Evolutionary conservation across 2,797 vertebrate species (phyloP), one percentile per base, ranked within the genome.

Genomic region (Hirundo rustica): DNA sequence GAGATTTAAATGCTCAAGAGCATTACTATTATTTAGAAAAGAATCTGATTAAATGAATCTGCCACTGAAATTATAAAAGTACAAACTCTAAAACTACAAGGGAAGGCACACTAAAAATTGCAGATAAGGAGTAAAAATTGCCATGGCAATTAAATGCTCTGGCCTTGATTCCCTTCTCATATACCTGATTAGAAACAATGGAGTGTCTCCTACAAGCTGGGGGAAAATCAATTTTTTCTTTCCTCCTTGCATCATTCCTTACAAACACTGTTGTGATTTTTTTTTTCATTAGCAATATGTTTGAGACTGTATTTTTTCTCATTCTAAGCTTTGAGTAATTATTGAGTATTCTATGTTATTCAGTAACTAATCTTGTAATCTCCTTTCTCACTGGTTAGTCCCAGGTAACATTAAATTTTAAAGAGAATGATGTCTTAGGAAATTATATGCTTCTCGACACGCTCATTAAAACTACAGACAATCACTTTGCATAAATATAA

Each of bases 1-100:
- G 60, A 51, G 64, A 50, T 7, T 53, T 94, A 91, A 78, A 57
- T 93, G 51, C 73, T 89, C 72, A 88, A 75, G 19, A 85, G 17
- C 40, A 14, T 75, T 76, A 78, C 12, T 64, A 15, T 60, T 89
- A 85, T 53, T 89, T 75, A 66, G 74, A 84, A 89, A 84, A 83
- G 10, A 83, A 55, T 75, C 62, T 88, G 78, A 91, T 89, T 88
- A 93, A 95, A 72, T 91, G 7, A 77, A 84, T 89, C 62, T 94
- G 58, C 29, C 54, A 72, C 58, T 66, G 88, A 93, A 94, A 19
- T 38, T 78, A 77, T 62, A 50, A 45, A 93, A 93, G 8, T 26
- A 75, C 32, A 75, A 88, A 48, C 21, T 42, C 68, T 84, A 70
- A 84, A 89, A 95, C 53, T 89, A 93, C 26, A 53, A 65, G 36